phyloP scores from a whole-genome alignment of 2,113 vertebrate genomes.

The Sylvia atricapilla region DNA sequence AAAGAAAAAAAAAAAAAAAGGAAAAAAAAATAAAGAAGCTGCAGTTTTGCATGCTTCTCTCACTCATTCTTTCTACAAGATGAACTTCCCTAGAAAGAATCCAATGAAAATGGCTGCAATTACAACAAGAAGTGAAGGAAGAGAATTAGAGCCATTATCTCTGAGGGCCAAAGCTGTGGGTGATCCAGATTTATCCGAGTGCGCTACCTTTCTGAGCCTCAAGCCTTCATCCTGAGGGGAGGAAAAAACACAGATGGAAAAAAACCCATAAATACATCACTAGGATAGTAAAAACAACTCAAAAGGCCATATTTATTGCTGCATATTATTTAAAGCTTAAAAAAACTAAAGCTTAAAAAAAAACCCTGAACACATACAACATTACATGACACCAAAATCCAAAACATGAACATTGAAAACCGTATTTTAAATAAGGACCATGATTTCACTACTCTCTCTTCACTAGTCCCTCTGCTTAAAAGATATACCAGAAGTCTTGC shows the following conservation, averaged over 20 bases:
- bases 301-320: not conserved
- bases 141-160: constrained; percentile 85
- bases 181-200: constrained; percentile 85
- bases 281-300: not conserved
- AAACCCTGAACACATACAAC: not conserved
- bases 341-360: not conserved
- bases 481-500: not conserved
- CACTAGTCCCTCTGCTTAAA: not conserved
- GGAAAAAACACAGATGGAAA: not conserved
- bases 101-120: constrained; percentile 99
- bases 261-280: not conserved
- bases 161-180: constrained; percentile 84
- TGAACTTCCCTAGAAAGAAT: constrained; percentile 99
- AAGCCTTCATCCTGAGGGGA: constrained; percentile 85
- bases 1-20: not conserved
- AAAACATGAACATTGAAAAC: not conserved
- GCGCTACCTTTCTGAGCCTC: constrained; percentile 88
- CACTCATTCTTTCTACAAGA: constrained; percentile 86
- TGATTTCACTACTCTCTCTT: not conserved
- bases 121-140: constrained; percentile 96
- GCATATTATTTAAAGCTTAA: not conserved
- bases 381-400: not conserved
- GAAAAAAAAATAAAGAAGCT: constrained; percentile 66
- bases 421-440: not conserved
- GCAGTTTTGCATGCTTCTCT: constrained; percentile 82